Percentiles rank a stretch among this genome's conserved stretches.
phyloP scores from a whole-genome alignment of 2,113 vertebrate species.

The Dromiciops gliroides region DNA sequence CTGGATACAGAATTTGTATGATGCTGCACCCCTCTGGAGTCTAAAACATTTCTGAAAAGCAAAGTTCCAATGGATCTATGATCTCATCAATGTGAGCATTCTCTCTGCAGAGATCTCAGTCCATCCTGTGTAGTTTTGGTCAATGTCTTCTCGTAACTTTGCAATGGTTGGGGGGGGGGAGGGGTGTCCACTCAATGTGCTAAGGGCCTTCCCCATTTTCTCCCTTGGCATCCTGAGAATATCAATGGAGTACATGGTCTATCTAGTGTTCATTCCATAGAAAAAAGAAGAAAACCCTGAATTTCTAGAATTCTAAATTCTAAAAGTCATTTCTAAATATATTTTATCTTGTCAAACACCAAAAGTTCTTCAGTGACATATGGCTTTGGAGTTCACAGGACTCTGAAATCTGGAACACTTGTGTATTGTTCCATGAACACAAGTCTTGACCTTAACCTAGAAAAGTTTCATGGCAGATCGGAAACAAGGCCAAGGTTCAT shows the following conservation, averaged over 20 bases:
- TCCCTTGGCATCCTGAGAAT: not conserved
- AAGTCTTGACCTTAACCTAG: slow-evolving; percentile 3
- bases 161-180: not conserved
- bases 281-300: not conserved
- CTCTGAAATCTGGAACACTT: not conserved
- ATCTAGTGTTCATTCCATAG: not conserved
- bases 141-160: not conserved
- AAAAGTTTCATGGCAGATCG: not conserved
- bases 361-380: not conserved
- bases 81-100: not conserved
- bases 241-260: not conserved
- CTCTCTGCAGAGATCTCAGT: not conserved
- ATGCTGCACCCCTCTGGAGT: not conserved
- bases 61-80: not conserved
- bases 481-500: not conserved
- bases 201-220: not conserved
- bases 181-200: not conserved
- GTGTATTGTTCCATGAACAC: not conserved
- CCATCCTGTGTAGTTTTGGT: not conserved
- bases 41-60: not conserved
- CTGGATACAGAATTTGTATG: not conserved
- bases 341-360: not conserved
- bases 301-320: no score
- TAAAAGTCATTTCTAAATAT: no score
- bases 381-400: not conserved